These are phyloP conservation scores for Strix uralensis DNA, from an alignment of 2,113 vertebrate genomes.

Conservation along the genomic window DNA sequence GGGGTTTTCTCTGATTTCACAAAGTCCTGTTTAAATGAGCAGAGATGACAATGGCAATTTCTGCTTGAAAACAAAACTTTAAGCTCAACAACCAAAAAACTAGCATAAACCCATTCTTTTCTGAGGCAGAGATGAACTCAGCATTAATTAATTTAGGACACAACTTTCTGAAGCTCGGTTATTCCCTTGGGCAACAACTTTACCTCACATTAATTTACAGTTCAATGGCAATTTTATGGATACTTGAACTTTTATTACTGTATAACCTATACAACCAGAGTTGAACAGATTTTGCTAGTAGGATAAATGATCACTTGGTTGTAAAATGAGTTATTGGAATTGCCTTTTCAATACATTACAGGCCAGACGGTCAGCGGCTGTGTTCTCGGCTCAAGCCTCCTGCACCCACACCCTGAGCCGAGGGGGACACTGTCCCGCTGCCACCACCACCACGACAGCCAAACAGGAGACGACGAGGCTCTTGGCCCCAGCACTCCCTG, in stretches of 20 bases:
- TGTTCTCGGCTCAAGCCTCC: neutral
- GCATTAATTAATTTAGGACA: conserved; percentile 60
- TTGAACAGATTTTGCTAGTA: conserved; percentile 57
- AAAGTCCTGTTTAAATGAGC: neutral
- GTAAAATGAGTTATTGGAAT: conserved; percentile 60
- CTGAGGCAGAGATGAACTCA: neutral
- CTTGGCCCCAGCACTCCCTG: neutral
- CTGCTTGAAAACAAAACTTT: conserved; percentile 1
- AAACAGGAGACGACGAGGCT: neutral
- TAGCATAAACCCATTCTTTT: neutral
- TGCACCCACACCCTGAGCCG: neutral
- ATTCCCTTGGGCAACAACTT: conserved; percentile 59
- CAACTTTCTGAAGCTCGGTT: conserved; percentile 53
- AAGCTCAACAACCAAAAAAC: neutral
- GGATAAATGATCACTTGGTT: conserved; percentile 61
- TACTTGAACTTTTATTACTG: conserved; percentile 66
- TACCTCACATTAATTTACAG: conserved; percentile 64
- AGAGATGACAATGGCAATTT: neutral
- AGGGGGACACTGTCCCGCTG: neutral
- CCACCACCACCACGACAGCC: neutral
- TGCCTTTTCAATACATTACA: neutral
- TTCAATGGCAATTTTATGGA: conserved; percentile 67
- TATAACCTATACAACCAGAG: conserved; percentile 55
- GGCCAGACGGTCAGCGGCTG: neutral
- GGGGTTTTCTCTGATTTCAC: neutral